Conservation (phyloP, 2,888 invertebrate genomes). For the Drosophila setosimentum region DNA sequence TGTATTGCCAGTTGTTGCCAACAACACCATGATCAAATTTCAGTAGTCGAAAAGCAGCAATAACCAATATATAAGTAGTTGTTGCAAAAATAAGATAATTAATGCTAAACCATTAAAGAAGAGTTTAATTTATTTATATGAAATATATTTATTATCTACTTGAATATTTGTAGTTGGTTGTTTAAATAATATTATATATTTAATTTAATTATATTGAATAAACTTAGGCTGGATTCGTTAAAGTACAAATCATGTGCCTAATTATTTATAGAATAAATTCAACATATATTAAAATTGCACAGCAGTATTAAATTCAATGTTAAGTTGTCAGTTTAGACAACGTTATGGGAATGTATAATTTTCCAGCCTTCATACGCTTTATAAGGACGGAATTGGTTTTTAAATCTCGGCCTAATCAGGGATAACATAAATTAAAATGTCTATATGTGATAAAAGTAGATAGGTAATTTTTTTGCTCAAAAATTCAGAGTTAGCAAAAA, state of each 20-base stretch:
- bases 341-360: too few species aligned
- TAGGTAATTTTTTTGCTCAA: too few species aligned
- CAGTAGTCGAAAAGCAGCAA: background rate
- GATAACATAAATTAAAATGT: background rate
- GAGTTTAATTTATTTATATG: background rate
- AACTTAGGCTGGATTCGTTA: background rate
- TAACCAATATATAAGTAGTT: background rate
- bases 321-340: background rate
- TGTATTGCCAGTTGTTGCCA: conserved; percentile 32
- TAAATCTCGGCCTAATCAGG: background rate
- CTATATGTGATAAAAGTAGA: too few species aligned
- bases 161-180: background rate
- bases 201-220: too few species aligned
- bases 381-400: background rate
- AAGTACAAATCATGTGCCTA: background rate
- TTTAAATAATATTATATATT: background rate
- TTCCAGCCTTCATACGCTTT: background rate
- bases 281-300: background rate
- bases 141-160: background rate
- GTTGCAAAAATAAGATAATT: too few species aligned
- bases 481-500: background rate
- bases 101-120: background rate
- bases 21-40: conserved; percentile 17
- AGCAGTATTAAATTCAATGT: background rate
- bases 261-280: background rate